phyloP scores from a whole-genome alignment of 1,140 invertebrate genomes.

The Musca domestica region DNA sequence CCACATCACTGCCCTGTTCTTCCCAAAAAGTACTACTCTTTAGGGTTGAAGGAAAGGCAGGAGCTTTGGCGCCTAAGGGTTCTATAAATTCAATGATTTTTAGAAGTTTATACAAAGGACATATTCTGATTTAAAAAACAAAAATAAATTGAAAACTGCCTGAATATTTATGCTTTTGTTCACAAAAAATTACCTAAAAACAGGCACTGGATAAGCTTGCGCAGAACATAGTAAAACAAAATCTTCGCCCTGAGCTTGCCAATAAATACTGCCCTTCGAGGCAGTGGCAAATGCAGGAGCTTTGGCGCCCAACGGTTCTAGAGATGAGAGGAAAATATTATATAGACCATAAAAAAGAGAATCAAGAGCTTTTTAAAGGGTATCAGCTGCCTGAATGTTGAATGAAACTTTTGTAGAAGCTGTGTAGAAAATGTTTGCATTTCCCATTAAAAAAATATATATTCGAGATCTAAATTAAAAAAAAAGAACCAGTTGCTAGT shows the following conservation, averaged over 20 bases:
- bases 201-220: constrained; percentile 59
- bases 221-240: constrained; percentile 63
- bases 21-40: constrained; percentile 60
- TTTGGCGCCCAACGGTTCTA: constrained; percentile 65
- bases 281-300: constrained; percentile 58
- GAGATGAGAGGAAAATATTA: background rate
- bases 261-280: constrained; percentile 66
- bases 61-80: constrained; percentile 70
- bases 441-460: no score
- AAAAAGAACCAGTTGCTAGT: no score
- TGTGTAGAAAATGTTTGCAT: no score
- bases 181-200: constrained; percentile 56
- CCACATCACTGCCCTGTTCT: constrained; percentile 56
- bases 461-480: no score
- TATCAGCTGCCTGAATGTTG: background rate
- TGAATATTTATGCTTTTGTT: constrained; percentile 56
- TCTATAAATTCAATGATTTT: constrained; percentile 55
- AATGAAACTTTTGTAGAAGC: no score
- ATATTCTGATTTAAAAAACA: background rate
- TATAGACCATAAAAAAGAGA: background rate
- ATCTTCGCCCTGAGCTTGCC: constrained; percentile 56
- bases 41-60: constrained; percentile 64
- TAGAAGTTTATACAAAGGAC: background rate
- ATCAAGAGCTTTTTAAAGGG: background rate
- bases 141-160: constrained; percentile 54